Evolutionary conservation across 2,113 vertebrate genomes (phyloP), one percentile per base, ranked within the genome.

Genomic region (Xyrauchen texanus): DNA sequence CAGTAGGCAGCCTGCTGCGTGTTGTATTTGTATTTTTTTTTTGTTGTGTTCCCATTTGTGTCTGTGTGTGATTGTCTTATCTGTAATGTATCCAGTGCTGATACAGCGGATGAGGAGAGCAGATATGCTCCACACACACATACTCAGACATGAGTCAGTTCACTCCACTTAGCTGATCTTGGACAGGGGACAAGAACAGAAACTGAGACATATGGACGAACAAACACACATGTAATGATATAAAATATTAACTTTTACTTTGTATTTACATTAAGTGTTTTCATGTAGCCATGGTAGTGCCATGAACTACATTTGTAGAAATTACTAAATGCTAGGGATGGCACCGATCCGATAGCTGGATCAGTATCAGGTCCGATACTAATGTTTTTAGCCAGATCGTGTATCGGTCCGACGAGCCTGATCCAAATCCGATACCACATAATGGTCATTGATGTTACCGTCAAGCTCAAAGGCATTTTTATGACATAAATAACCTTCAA

Each of bases 181-280:
- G 42, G 21, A 11, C 16, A n/a, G n/a, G 2, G n/a, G 55, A 47
- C n/a, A 16, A 58, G 52, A 10, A 60, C 55, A 73, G 55, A n/a
- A 73, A 61, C 60, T 73, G n/a, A 61, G 15, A 73, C 3, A 6
- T 12, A 60, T 47, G 70, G 70, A 73, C 70, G 60, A 72, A 72
- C 42, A 72, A 73, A 58, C 68, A 45, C 52, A 45, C 45, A n/a
- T n/a, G 68, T 71, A 58, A 71, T 58, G 53, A 71, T 60, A 58
- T 58, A 4, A 34, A 34, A 34, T 13, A 15, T 4, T 55, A 55
- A 15, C 55, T n/a, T 7, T n/a, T 58, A 11, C 11, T 15, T 58
- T 58, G 5, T 58, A 5, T 58, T 7, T 58, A 7, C 13, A 2
- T 58, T 58, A 15, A 13, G 15, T 58, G 0, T 7, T 2, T 6